Evolutionary conservation across 2,113 vertebrate genomes (phyloP).

Genomic region (Rallus limicola): DNA sequence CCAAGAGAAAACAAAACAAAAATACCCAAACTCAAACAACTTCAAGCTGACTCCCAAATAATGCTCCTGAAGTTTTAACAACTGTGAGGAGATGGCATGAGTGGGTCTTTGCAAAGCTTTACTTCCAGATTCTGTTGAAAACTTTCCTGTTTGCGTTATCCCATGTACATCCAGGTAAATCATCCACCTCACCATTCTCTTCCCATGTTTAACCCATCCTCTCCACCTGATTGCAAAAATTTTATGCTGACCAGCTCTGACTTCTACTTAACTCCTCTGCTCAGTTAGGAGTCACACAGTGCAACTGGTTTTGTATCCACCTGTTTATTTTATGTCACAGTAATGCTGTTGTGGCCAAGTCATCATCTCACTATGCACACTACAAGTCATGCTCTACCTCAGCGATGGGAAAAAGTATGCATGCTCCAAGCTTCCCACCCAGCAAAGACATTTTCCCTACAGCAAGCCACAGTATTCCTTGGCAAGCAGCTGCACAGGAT

Average conservation of each 20-base stretch:
- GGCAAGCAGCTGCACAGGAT: neutral
- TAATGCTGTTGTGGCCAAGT: neutral
- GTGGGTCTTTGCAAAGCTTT: neutral
- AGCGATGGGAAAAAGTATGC: neutral
- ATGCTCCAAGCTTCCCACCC: neutral
- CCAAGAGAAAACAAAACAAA: neutral
- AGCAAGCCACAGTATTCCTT: neutral
- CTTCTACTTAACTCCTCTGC: neutral
- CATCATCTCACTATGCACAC: neutral
- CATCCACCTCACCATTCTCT: neutral
- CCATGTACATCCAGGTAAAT: rapidly evolving
- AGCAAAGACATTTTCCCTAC: neutral
- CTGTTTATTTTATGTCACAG: neutral
- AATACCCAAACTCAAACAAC: neutral
- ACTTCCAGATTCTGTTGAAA: neutral
- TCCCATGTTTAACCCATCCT: neutral
- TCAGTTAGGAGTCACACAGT: neutral
- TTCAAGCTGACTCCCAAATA: neutral
- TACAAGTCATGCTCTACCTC: neutral
- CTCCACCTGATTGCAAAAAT: neutral
- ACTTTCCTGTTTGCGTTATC: neutral
- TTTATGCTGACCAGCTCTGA: neutral
- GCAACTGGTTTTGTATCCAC: neutral
- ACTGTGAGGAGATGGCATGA: neutral
- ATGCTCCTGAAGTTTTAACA: neutral